Evolutionary conservation across 2,888 invertebrate genomes (phyloP).

Genomic region (Ormyrus nitidulus): DNA sequence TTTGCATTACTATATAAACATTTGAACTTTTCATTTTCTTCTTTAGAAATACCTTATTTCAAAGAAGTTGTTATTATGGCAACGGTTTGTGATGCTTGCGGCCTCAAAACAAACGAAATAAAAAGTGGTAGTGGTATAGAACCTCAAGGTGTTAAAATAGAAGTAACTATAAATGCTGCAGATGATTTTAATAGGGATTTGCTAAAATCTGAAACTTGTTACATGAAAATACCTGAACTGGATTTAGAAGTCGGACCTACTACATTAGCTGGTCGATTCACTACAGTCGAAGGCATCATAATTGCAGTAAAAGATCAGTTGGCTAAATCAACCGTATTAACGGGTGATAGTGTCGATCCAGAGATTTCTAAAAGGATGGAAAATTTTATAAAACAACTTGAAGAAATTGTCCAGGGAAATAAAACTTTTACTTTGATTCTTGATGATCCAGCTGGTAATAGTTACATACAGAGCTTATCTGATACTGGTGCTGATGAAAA

Average conservation of each 20-base stretch:
- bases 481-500: constrained; percentile 84
- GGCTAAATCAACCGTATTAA: constrained; percentile 80
- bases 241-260: constrained; percentile 90
- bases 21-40: background rate
- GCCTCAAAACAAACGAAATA: constrained; percentile 95
- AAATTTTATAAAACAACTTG: constrained; percentile 81
- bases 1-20: background rate
- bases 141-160: constrained; percentile 85
- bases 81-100: constrained; percentile 93
- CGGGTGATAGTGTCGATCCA: constrained; percentile 84
- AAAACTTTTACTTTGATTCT: constrained; percentile 85
- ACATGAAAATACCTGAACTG: constrained; percentile 88
- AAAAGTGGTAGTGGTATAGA: constrained; percentile 95
- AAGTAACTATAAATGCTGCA: constrained; percentile 81
- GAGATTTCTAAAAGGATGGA: constrained; percentile 78
- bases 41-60: constrained; percentile 92
- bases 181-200: constrained; percentile 95
- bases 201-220: constrained; percentile 93
- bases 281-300: constrained; percentile 94
- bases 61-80: constrained; percentile 99
- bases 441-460: constrained; percentile 98
- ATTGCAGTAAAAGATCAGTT: constrained; percentile 87
- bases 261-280: constrained; percentile 94
- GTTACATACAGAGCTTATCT: constrained; percentile 89
- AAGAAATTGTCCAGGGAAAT: constrained; percentile 81